A percentile compares a stretch with the other conserved stretches of the same genome.
These are phyloP conservation scores for Sitobion miscanthi DNA, from an alignment of 1,140 invertebrate species.

Conservation along the genomic window DNA sequence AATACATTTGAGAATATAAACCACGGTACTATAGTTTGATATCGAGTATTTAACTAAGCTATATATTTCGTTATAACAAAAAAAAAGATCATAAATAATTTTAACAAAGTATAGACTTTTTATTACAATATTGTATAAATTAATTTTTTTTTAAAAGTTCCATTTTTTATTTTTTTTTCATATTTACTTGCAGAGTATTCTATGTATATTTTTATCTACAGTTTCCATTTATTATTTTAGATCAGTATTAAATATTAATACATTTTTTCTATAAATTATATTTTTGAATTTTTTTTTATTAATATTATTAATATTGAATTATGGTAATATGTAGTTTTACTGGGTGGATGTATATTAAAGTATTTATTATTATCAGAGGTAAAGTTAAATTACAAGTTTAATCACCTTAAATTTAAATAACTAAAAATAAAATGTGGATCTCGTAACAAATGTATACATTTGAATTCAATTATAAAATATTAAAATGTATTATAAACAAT, in stretches of 20 bases:
- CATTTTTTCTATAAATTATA: not conserved
- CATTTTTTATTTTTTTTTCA: not conserved
- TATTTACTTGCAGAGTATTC: conserved; percentile 7
- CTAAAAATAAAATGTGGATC: not conserved
- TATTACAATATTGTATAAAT: conserved; percentile 19
- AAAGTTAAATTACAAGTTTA: not conserved
- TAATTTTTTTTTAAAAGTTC: not conserved
- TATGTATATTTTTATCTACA: not conserved
- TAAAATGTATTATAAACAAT: no score
- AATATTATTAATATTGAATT: not conserved
- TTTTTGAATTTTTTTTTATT: not conserved
- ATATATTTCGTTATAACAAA: not conserved
- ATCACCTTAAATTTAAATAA: not conserved
- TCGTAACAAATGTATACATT: no score
- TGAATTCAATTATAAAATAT: no score
- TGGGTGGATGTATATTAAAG: not conserved
- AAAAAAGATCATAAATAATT: conserved; percentile 14
- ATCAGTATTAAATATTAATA: not conserved
- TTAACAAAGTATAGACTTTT: conserved; percentile 1
- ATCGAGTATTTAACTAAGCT: conserved; percentile 9
- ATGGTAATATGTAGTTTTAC: not conserved
- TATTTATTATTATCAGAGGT: not conserved
- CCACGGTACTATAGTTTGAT: not conserved
- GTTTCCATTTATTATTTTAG: not conserved
- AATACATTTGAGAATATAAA: not conserved